Percentiles rank a stretch among this genome's conserved stretches.
These are phyloP conservation scores for Neoarius graeffei DNA, from an alignment of 2,113 vertebrate genomes.

Conservation along the genomic window DNA sequence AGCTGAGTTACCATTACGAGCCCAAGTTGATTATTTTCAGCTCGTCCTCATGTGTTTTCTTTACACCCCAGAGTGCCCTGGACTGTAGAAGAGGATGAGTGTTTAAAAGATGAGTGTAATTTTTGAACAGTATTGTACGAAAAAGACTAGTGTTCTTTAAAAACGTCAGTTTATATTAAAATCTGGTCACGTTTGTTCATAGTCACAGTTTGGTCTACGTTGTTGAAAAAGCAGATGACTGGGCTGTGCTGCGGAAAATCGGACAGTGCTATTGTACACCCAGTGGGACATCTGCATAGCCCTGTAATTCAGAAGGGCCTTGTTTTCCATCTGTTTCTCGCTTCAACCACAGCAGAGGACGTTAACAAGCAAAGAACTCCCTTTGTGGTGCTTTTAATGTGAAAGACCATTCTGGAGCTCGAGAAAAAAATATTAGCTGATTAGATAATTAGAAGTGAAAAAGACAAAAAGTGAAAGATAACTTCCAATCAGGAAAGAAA, in stretches of 20 bases:
- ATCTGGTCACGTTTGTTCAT: neutral
- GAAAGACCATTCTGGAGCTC: constrained; percentile 8
- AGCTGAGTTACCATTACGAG: neutral
- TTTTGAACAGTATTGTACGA: neutral
- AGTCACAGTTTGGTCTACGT: neutral
- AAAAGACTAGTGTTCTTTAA: neutral
- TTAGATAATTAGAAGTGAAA: neutral
- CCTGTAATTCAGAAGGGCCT: neutral
- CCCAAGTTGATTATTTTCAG: neutral
- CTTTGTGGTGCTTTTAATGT: neutral
- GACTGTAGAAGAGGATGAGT: neutral
- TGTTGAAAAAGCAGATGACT: too few species aligned
- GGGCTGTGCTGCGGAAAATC: neutral
- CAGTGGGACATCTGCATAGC: constrained; percentile 1
- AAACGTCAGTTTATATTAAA: neutral
- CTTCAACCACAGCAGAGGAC: constrained; percentile 8
- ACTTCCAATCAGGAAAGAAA: neutral
- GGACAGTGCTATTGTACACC: neutral
- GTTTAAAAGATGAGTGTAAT: neutral
- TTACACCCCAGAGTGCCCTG: neutral
- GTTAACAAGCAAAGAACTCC: constrained; percentile 36
- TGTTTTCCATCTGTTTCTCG: constrained; percentile 32
- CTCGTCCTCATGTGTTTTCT: neutral
- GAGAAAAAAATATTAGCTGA: neutral
- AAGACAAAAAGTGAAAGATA: constrained; percentile 1